These are phyloP conservation scores for Oscheius sp. DNA, from an alignment of 2,888 invertebrate genomes.

Conservation along the genomic window DNA sequence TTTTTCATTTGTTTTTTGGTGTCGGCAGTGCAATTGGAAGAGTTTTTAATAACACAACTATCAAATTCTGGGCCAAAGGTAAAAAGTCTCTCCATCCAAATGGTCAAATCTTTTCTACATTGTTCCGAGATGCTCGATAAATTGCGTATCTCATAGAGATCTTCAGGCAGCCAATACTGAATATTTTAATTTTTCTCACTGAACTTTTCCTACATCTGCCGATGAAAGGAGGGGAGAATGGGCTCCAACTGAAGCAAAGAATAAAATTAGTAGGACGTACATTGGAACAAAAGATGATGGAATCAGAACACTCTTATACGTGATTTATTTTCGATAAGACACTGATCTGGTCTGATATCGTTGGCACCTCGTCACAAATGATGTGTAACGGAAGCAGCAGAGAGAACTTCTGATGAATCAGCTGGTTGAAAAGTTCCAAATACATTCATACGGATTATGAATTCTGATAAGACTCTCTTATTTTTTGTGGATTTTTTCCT, in stretches of 20 bases:
- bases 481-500: too few relatives aligned
- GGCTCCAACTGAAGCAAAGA: not conserved
- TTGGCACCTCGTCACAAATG: too few relatives aligned
- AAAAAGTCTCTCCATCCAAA: not conserved
- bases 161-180: too few relatives aligned
- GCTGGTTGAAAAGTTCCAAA: not conserved
- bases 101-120: not conserved
- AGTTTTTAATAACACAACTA: constrained; percentile 1
- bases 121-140: not conserved
- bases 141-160: too few relatives aligned
- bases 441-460: too few relatives aligned
- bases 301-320: too few relatives aligned
- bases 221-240: not conserved
- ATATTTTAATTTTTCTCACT: too few relatives aligned
- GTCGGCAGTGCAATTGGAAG: not conserved
- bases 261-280: not conserved
- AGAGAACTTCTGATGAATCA: too few relatives aligned
- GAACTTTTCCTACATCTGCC: too few relatives aligned
- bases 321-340: not conserved
- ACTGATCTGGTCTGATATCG: too few relatives aligned
- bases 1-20: not conserved
- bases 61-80: not conserved
- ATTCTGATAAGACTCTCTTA: too few relatives aligned
- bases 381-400: too few relatives aligned
- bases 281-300: not conserved